Evolutionary conservation across 2,888 invertebrate species (phyloP).

Genomic region (Zhengitettix transpicula): DNA sequence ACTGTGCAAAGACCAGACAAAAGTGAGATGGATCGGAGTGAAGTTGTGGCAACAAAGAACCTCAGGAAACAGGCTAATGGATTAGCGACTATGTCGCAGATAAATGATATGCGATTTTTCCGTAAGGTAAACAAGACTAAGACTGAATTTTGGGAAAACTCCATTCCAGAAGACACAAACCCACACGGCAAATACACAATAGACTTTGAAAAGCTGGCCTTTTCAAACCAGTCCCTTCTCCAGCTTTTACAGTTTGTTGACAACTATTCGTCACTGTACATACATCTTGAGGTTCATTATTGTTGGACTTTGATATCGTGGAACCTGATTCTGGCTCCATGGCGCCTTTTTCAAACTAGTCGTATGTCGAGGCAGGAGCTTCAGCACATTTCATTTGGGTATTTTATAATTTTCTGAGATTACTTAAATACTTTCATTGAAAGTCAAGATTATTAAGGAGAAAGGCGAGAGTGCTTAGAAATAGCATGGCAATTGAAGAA

Average conservation of each 20-base stretch:
- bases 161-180: constrained; percentile 58
- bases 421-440: constrained; percentile 1
- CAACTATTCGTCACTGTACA: background rate
- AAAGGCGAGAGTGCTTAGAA: constrained; percentile 46
- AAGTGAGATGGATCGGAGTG: constrained; percentile 30
- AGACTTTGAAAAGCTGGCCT: constrained; percentile 1
- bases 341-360: no score
- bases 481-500: constrained; percentile 49
- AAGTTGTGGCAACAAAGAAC: constrained; percentile 37
- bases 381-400: background rate
- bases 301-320: background rate
- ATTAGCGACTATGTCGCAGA: constrained; percentile 63
- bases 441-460: constrained; percentile 32
- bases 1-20: constrained; percentile 31
- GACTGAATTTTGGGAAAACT: constrained; percentile 60
- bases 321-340: background rate
- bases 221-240: no score
- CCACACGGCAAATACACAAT: constrained; percentile 14
- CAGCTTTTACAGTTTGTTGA: background rate
- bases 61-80: constrained; percentile 53
- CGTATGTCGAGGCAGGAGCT: no score
- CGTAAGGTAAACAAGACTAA: constrained; percentile 69
- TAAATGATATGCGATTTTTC: constrained; percentile 58
- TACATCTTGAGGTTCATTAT: background rate
- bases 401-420: constrained; percentile 17